Base-by-base conservation (phyloP, 1,140 invertebrate genomes). In the Centruroides sculpturatus region DNA sequence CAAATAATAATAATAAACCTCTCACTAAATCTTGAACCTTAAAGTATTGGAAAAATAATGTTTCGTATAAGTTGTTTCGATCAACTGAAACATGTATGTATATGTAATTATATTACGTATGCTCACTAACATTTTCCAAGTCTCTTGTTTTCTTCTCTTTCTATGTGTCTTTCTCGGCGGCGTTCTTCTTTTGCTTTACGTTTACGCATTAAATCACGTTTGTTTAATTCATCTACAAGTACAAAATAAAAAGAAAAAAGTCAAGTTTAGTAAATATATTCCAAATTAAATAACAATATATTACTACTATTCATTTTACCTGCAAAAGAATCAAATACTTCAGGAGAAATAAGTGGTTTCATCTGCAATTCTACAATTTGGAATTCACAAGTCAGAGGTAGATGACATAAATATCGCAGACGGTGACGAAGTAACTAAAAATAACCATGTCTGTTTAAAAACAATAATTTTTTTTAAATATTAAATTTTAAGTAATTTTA, bases 381-480 rank as follows among this genome's bases (percentile, higher is more conserved):
- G 75, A 94, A 93, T 62, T 86, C 84, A 69, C 89, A 90, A 63
- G 89, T 87, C 1, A 95, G 72, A 3, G 94, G 92, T 63, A 98
- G 77, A 75, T 97, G 92, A 59, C 83, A 82, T 23, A 96, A 76
- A 69, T 89, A 95, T 36, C 87, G 81, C 67, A 92, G 74, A 55
- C 88, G 79, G 63, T 81, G 80, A 53, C 86, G 35, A 47, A 64
- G 59, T 46, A 46, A n/a, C 56, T 59, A 58, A 54, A 57, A 13
- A 34, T 41, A 47, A 34, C 41, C 47, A 59, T 13, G n/a, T 35
- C 11, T 13, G 6, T 59, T 12, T 58, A 58, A 12, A 41, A 60
- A 41, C 36, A 41, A 41, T 3, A 55, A 73, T 49, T 46, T 71
- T 69, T 74, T 60, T 23, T n/a, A n/a, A n/a, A 23, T 23, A 23